phyloP scores from a whole-genome alignment of 2,797 vertebrate genomes.

The Muscicapa striata region DNA sequence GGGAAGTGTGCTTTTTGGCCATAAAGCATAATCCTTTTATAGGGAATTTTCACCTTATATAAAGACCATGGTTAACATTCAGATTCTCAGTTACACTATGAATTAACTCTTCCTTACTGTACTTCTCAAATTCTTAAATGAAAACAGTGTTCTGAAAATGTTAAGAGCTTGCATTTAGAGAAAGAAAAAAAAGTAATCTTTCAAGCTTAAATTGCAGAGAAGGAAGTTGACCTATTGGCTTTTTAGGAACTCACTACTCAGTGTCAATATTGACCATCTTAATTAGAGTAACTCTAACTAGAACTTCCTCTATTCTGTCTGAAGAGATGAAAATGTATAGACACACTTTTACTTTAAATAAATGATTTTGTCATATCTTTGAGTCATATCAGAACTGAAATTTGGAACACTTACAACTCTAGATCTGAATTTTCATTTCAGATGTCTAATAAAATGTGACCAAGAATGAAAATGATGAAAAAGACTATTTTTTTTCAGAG shows the following conservation, averaged over 20 bases:
- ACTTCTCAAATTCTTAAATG: background rate
- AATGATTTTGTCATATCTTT: background rate
- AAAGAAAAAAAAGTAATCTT: background rate
- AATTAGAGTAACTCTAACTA: background rate
- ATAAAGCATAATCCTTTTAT: background rate
- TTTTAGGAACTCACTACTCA: background rate
- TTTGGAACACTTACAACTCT: background rate
- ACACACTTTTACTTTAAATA: background rate
- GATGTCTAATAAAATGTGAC: background rate
- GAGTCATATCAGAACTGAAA: background rate
- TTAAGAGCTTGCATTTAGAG: background rate
- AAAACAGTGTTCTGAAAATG: background rate
- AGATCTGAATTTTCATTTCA: background rate
- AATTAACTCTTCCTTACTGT: background rate
- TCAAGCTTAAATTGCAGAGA: background rate
- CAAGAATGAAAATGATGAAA: background rate
- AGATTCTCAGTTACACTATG: background rate
- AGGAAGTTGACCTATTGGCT: background rate
- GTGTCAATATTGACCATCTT: background rate
- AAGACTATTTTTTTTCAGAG: background rate
- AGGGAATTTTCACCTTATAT: background rate
- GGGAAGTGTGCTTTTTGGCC: accelerated
- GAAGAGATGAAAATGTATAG: background rate
- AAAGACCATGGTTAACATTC: background rate
- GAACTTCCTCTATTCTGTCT: background rate